These are phyloP conservation scores for Elaphurus davidianus DNA, from an alignment of 2,113 vertebrate genomes.

Conservation along the genomic window DNA sequence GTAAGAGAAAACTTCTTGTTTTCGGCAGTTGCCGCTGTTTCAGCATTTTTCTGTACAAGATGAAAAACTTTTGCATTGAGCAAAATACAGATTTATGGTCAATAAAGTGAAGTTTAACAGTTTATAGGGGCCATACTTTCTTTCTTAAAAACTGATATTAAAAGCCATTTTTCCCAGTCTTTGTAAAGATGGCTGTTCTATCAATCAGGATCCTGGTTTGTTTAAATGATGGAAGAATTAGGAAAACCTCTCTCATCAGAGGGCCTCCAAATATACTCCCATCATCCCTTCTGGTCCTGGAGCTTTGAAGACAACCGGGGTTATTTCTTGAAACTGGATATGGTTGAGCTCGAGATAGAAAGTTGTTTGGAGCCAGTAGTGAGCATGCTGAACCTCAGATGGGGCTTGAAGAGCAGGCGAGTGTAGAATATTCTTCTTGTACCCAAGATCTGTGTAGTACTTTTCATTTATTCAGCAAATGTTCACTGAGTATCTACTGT, in stretches of 20 bases:
- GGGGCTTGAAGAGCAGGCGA: neutral
- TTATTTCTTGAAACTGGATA: neutral
- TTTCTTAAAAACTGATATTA: constrained; percentile 81
- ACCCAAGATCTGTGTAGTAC: neutral
- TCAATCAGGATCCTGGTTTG: constrained; percentile 69
- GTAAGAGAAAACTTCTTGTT: constrained; percentile 86
- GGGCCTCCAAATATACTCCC: neutral
- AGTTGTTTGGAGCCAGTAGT: neutral
- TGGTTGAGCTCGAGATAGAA: neutral
- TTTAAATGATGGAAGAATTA: constrained; percentile 64
- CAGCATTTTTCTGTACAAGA: constrained; percentile 86
- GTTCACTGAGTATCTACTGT: neutral
- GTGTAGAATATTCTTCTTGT: neutral
- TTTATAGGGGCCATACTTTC: constrained; percentile 82
- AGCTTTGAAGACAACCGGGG: neutral
- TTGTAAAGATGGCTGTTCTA: constrained; percentile 59
- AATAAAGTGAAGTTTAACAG: constrained; percentile 87
- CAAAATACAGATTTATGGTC: constrained; percentile 90
- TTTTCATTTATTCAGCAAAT: neutral
- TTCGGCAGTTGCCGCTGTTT: constrained; percentile 84
- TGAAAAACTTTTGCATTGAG: constrained; percentile 89
- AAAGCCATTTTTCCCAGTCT: constrained; percentile 82
- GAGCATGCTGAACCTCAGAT: neutral
- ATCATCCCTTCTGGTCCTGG: neutral
- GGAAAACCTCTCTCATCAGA: neutral